A percentile compares a stretch with the other conserved stretches of the same genome.
phyloP scores from a whole-genome alignment of 1,140 invertebrate genomes.

The Platyscapa corneri region DNA sequence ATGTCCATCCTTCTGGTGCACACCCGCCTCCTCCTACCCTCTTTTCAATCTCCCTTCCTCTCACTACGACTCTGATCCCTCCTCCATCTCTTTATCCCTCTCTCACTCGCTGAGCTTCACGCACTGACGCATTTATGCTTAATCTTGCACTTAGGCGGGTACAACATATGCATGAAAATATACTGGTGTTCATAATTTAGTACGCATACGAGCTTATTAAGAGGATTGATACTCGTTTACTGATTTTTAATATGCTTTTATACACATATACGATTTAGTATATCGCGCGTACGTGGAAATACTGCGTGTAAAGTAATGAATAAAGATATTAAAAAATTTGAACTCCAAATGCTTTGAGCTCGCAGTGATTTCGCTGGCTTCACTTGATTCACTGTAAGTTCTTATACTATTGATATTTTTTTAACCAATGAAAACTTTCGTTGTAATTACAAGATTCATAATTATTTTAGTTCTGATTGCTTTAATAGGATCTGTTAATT shows the following conservation, averaged over 20 bases:
- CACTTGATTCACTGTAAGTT: no score
- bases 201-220: neutral
- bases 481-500: no score
- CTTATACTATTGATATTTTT: no score
- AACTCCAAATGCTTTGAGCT: no score
- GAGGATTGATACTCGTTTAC: neutral
- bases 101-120: neutral
- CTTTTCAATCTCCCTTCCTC: neutral
- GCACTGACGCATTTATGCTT: neutral
- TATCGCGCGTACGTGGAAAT: no score
- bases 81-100: conserved; percentile 28
- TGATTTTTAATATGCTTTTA: neutral
- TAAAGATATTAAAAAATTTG: no score
- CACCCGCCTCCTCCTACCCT: conserved; percentile 25
- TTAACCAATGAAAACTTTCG: no score
- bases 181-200: neutral
- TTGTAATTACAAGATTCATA: no score
- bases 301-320: no score
- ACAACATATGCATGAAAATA: neutral
- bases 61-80: neutral
- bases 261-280: no score
- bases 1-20: conserved; percentile 62
- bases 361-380: no score
- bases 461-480: no score
- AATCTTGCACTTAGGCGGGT: neutral